These are phyloP conservation scores for Nebria salina DNA, from an alignment of 2,888 invertebrate species.

Conservation along the genomic window DNA sequence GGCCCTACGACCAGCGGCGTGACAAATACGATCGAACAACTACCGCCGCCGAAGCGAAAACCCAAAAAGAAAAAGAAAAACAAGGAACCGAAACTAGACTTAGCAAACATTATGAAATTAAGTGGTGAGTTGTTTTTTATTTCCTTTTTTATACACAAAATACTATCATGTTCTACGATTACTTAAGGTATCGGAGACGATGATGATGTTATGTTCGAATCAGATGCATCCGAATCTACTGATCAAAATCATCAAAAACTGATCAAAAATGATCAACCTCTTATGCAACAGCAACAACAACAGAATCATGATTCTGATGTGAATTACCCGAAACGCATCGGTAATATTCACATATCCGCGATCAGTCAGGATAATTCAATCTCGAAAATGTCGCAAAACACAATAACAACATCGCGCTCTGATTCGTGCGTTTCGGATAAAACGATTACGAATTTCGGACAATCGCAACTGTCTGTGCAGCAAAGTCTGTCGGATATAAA, in stretches of 20 bases:
- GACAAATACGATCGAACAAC: conserved; percentile 16
- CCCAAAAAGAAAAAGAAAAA: conserved; percentile 68
- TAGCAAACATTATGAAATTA: conserved; percentile 79
- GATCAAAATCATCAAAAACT: conserved; percentile 53
- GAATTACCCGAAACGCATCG: conserved; percentile 55
- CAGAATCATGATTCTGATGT: conserved; percentile 44
- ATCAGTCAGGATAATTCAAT: conserved; percentile 55
- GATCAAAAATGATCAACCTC: conserved; percentile 48
- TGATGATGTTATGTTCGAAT: conserved; percentile 68
- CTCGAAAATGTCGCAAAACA: neutral
- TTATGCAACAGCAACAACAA: conserved; percentile 31
- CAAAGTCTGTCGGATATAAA: conserved; percentile 36
- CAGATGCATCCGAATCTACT: conserved; percentile 57
- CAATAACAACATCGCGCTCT: neutral
- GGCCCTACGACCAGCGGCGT: neutral
- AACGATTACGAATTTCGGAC: conserved; percentile 19
- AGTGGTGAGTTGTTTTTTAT: conserved; percentile 63
- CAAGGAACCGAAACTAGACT: conserved; percentile 69
- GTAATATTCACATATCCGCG: conserved; percentile 60
- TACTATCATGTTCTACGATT: conserved; percentile 3
- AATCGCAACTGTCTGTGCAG: conserved; percentile 41
- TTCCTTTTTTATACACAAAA: neutral
- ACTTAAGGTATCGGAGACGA: conserved; percentile 69
- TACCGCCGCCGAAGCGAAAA: conserved; percentile 64
- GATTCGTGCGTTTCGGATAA: conserved; percentile 1